Conservation (phyloP, 2,113 vertebrate genomes). For the Hyperopisus bebe region DNA sequence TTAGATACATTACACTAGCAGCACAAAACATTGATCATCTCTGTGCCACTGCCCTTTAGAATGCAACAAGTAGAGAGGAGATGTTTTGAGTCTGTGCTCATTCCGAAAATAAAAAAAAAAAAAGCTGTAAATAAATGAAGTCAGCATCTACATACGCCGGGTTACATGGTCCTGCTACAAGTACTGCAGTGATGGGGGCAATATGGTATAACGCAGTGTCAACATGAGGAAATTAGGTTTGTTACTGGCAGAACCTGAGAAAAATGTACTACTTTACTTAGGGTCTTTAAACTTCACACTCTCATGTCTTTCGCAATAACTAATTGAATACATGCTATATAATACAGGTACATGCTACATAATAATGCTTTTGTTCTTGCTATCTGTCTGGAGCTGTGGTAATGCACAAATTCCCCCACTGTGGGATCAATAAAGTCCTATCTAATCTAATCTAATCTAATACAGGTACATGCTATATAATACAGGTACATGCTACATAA, state of each 20-base stretch:
- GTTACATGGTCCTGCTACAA: not conserved
- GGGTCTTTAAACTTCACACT: not conserved
- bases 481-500: too few relatives aligned
- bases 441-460: too few relatives aligned
- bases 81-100: slow-evolving; percentile 12
- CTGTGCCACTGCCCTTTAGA: not conserved
- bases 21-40: not conserved
- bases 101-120: not conserved
- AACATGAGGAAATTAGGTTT: not conserved
- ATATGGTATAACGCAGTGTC: not conserved
- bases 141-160: not conserved
- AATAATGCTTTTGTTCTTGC: too few relatives aligned
- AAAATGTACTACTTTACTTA: not conserved
- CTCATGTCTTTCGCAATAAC: not conserved
- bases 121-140: not conserved
- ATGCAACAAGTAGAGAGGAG: not conserved
- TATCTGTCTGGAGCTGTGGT: too few relatives aligned
- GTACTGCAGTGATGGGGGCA: not conserved
- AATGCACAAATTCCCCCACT: too few relatives aligned
- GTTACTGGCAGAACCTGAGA: not conserved
- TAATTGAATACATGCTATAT: not conserved
- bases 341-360: too few relatives aligned
- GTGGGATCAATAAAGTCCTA: too few relatives aligned
- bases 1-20: not conserved
- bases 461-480: too few relatives aligned